These are phyloP conservation scores for Leucoma salicis DNA, from an alignment of 2,888 invertebrate species.

Conservation along the genomic window DNA sequence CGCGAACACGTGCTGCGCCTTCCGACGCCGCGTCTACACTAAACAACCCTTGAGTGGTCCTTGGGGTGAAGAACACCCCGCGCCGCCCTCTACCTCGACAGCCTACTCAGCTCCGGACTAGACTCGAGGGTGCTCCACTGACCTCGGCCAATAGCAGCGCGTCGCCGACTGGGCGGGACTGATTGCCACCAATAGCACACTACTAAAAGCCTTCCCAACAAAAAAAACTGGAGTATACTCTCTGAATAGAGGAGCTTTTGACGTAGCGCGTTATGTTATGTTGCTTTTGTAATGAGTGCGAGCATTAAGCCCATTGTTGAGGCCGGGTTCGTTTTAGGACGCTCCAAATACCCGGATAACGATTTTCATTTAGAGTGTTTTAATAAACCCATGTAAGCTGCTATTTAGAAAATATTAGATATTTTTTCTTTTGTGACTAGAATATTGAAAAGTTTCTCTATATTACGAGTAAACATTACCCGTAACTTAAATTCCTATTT, in stretches of 20 bases:
- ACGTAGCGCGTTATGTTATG: constrained; percentile 79
- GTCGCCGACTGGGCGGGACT: constrained; percentile 65
- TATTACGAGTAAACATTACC: too few species aligned
- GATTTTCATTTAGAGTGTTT: constrained; percentile 81
- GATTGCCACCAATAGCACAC: constrained; percentile 55
- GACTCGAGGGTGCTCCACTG: constrained; percentile 75
- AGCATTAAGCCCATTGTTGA: constrained; percentile 82
- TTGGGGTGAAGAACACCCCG: constrained; percentile 81
- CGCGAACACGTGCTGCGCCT: constrained; percentile 76
- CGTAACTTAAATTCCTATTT: too few species aligned
- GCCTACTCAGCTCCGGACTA: constrained; percentile 75
- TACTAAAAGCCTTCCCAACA: constrained; percentile 66
- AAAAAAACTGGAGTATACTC: constrained; percentile 79
- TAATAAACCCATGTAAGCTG: constrained; percentile 76
- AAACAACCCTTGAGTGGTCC: constrained; percentile 81
- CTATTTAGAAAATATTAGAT: constrained; percentile 53
- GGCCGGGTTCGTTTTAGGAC: constrained; percentile 77
- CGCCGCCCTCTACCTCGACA: constrained; percentile 79
- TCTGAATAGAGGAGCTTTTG: constrained; percentile 80
- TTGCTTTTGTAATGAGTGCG: constrained; percentile 82
- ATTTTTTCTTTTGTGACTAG: neutral
- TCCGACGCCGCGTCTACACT: constrained; percentile 75
- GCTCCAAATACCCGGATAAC: constrained; percentile 77
- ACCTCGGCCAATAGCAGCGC: constrained; percentile 61
- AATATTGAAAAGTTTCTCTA: too few species aligned